A percentile compares a stretch with the other conserved stretches of the same genome.
Evolutionary conservation across 2,888 invertebrate genomes (phyloP).

Genomic region (Dorcus parallelipipedus): DNA sequence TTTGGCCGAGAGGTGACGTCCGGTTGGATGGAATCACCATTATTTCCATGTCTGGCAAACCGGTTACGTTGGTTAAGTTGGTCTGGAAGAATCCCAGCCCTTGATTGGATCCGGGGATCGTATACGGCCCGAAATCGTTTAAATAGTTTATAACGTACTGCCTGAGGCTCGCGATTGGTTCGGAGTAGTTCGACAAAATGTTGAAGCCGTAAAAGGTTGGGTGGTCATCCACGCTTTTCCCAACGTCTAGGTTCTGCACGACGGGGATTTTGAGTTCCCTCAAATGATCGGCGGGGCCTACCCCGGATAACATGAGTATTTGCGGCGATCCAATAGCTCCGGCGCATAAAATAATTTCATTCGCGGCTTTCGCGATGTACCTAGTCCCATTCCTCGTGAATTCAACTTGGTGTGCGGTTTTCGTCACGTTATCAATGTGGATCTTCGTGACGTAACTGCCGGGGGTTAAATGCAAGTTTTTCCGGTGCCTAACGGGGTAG

Average conservation of each 20-base stretch:
- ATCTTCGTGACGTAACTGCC: slow-evolving; percentile 65
- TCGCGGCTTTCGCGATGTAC: slow-evolving; percentile 56
- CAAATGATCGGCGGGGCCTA: slow-evolving; percentile 64
- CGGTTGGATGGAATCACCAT: slow-evolving; percentile 49
- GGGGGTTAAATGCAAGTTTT: slow-evolving; percentile 68
- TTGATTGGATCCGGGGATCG: slow-evolving; percentile 30
- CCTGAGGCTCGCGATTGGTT: slow-evolving; percentile 4
- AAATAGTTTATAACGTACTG: slow-evolving; percentile 24
- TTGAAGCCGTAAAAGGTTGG: slow-evolving; percentile 66
- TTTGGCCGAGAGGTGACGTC: slow-evolving; percentile 19
- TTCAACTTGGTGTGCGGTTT: slow-evolving; percentile 62
- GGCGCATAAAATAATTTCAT: slow-evolving; percentile 73
- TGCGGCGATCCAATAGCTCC: slow-evolving; percentile 81
- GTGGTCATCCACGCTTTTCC: slow-evolving; percentile 75
- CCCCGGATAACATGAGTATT: slow-evolving; percentile 76
- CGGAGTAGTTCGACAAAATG: slow-evolving; percentile 58
- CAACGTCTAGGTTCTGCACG: slow-evolving; percentile 66
- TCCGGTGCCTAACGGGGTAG: slow-evolving; percentile 59
- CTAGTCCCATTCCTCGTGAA: slow-evolving; percentile 58
- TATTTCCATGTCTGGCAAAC: slow-evolving; percentile 33
- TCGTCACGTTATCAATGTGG: slow-evolving; percentile 58
- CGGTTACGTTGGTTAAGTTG: slow-evolving; percentile 22
- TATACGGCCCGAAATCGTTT: slow-evolving; percentile 23
- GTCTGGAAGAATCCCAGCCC: slow-evolving; percentile 25
- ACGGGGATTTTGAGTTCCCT: slow-evolving; percentile 56